Conservation (phyloP, 2,888 invertebrate genomes). For the Trichopria drosophilae region DNA sequence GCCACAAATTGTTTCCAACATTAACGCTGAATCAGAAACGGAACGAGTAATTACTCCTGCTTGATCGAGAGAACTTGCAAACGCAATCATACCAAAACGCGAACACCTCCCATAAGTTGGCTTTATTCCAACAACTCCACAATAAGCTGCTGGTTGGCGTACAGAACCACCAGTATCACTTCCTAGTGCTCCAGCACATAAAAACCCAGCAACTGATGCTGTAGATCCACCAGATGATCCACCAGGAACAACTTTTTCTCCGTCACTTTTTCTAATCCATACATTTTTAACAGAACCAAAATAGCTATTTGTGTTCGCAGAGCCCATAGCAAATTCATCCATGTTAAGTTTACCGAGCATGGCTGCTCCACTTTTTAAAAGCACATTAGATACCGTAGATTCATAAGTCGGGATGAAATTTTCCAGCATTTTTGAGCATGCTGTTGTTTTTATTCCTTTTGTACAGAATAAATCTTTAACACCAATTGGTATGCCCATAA, state of each 20-base stretch:
- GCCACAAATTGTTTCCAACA: conserved; percentile 8
- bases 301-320: conserved; percentile 9
- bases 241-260: conserved; percentile 9
- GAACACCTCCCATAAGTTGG: conserved; percentile 16
- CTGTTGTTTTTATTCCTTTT: conserved; percentile 5
- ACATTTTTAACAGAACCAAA: conserved; percentile 8
- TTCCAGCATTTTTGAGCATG: conserved; percentile 10
- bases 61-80: conserved; percentile 10
- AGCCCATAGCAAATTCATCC: conserved; percentile 19
- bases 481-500: conserved; percentile 10
- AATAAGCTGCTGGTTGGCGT: conserved; percentile 13
- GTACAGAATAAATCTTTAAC: conserved; percentile 15
- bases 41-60: conserved; percentile 5
- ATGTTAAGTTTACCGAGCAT: conserved; percentile 12
- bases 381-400: neutral
- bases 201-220: conserved; percentile 8
- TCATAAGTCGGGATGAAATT: conserved; percentile 11
- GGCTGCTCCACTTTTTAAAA: neutral
- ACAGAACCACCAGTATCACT: conserved; percentile 15
- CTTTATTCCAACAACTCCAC: conserved; percentile 7
- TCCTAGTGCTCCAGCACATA: neutral
- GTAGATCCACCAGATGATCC: conserved; percentile 16
- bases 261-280: conserved; percentile 6
- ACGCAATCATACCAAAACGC: conserved; percentile 12
- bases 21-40: conserved; percentile 5